Evolutionary conservation across 2,797 vertebrate species (phyloP).

Genomic region (Myotis findleyi): DNA sequence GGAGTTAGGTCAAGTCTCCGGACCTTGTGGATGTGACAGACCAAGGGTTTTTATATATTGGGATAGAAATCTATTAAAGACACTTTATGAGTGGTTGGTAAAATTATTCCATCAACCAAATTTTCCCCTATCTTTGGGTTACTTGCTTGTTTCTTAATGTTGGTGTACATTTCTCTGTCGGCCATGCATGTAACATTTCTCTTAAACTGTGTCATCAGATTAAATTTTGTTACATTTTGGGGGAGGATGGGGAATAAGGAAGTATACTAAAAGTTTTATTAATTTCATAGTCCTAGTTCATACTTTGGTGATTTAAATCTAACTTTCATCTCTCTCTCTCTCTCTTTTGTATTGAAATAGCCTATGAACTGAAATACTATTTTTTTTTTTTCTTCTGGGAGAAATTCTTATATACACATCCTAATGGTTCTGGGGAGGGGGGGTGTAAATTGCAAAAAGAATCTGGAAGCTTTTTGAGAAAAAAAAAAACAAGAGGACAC

Average conservation of each 20-base stretch:
- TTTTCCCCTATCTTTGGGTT: background rate
- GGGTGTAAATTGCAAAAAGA: background rate
- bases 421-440: background rate
- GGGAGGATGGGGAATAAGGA: background rate
- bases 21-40: too few species aligned
- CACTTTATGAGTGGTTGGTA: background rate
- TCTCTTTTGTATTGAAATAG: background rate
- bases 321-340: background rate
- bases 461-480: background rate
- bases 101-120: background rate
- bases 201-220: background rate
- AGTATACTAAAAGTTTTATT: background rate
- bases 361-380: background rate
- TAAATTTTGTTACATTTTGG: background rate
- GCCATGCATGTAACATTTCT: background rate
- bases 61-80: background rate
- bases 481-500: background rate
- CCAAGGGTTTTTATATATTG: too few species aligned
- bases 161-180: background rate
- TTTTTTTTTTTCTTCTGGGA: background rate
- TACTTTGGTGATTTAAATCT: background rate
- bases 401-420: background rate
- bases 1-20: too few species aligned
- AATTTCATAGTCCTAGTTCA: background rate
- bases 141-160: background rate